Base-by-base conservation (phyloP, 2,797 vertebrate species). In the Syngnathus rostellatus region DNA sequence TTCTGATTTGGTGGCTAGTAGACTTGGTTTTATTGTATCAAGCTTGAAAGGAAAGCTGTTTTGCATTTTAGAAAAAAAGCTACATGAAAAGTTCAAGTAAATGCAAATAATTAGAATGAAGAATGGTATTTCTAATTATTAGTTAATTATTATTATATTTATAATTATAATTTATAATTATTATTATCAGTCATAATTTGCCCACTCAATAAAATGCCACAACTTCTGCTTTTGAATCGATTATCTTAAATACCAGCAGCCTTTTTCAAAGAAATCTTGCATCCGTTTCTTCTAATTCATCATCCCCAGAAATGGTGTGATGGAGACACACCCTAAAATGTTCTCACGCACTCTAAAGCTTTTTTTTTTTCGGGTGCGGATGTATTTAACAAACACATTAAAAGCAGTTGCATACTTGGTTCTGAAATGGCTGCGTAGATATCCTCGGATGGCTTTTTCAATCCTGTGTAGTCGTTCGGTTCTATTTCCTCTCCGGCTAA, bases 391-490 rank as follows among this genome's bases (percentile, higher is more conserved):
- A 17, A 37, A 31, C 38, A 41, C 31, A 5, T 43, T 23, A 12
- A 23, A 9, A 12, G 2, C 51, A 64, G 6, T 14, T 9, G 17
- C 19, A 48, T 31, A 7, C 14, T 9, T 46, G 46, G 0, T 1
- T 1, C 0, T 0, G 19, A 0, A 19, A 7, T 1, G 0, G 82
- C 65, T 5, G 66, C 31, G 63, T 91, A 92, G 62, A 90, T 0
- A 37, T 91, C 69, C 16, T 90, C 89, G 10, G 82, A 0, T 61
- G 75, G 61, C 55, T 0, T 31, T 1, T 38, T 3, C 25, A 91
- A 82, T 65, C 25, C 63, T 8, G 64, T 21, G 16, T 91, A 91
- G 10, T 62, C 1, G 7, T 68, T n/a, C 25, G 40, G 11, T 62
- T 79, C 70, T 64, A 39, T 75, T 78, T 87, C 71, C 68, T 81